Base-by-base conservation (phyloP, 2,888 invertebrate species). In the Polymixis flavicincta region DNA sequence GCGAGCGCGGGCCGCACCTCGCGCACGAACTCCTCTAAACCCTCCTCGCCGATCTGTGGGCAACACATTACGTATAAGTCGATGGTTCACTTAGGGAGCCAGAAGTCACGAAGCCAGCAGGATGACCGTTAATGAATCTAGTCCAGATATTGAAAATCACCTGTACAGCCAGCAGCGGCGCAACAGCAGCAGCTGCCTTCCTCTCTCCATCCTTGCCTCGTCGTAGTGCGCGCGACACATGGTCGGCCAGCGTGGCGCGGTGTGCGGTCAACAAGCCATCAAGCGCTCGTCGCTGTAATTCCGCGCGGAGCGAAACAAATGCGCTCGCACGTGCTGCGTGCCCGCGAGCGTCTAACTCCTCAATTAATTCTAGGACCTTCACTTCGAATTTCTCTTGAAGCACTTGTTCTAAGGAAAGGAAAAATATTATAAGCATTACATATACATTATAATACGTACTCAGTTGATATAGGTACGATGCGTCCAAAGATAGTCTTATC, bases 261-360 rank as follows among this genome's bases (percentile, higher is more conserved):
- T 45, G 42, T 45, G 42, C 11, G 42, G 6, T 45, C 42, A 45
- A 45, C 42, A 45, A 45, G 42, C 42, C 42, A 11, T 45, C 42
- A 45, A 98, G 96, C 90, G 97, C 98, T 85, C 98, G 98, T 87
- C 98, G 97, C 90, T 98, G 97, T 73, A 99, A 97, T 13, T 98
- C 98, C 82, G 97, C 98, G 59, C 97, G 97, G 19, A 99, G 97
- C 0, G 97, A 95, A 85, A 97, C 97, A 73, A 99, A 97, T 63
- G 98, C 98, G 22, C 97, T 95, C 0, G 97, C 97, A 65, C 99
- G 97, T 19, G 98, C 98, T 85, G 98, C 98, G 13, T 98, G 98
- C 83, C 99, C 98, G 89, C 99, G 99, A 85, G 99, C 98, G 25
- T 97, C 97, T 60, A 99, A 97, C 25, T 98, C 98, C 90, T 99